These are phyloP conservation scores for Montipora capitata DNA, from an alignment of 92 coral and sea anemone genomes.

Conservation along the genomic window DNA sequence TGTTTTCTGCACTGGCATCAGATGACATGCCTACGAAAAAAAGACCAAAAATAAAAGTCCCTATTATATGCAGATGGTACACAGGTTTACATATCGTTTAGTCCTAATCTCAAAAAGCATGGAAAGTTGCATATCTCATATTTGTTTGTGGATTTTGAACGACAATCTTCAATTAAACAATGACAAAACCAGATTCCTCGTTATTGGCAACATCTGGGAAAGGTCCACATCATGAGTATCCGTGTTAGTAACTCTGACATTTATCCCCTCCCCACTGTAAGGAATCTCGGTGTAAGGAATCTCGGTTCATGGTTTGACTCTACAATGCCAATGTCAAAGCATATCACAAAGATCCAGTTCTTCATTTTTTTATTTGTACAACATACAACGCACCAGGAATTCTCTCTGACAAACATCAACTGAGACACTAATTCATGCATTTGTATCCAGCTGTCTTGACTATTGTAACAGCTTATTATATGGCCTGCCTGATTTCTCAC, in stretches of 20 bases:
- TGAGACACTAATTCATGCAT: not conserved
- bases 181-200: too few relatives aligned
- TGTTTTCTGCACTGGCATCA: slow-evolving; percentile 12
- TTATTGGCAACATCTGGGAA: not conserved
- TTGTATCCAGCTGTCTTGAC: not conserved
- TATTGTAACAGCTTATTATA: not conserved
- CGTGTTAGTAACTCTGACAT: not conserved
- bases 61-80: too few relatives aligned
- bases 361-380: not conserved
- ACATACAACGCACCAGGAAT: not conserved
- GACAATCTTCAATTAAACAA: too few relatives aligned
- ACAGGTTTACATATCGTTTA: too few relatives aligned
- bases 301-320: not conserved
- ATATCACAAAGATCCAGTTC: not conserved
- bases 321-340: too few relatives aligned
- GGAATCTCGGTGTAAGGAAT: not conserved
- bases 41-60: too few relatives aligned
- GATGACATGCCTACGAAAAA: not conserved
- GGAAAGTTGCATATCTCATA: too few relatives aligned
- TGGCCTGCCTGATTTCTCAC: not conserved
- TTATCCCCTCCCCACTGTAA: not conserved
- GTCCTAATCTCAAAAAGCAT: too few relatives aligned
- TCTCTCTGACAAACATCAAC: not conserved
- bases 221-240: not conserved
- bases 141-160: too few relatives aligned